Conservation (phyloP, 2,888 invertebrate genomes). For the Ellobium chinense region DNA sequence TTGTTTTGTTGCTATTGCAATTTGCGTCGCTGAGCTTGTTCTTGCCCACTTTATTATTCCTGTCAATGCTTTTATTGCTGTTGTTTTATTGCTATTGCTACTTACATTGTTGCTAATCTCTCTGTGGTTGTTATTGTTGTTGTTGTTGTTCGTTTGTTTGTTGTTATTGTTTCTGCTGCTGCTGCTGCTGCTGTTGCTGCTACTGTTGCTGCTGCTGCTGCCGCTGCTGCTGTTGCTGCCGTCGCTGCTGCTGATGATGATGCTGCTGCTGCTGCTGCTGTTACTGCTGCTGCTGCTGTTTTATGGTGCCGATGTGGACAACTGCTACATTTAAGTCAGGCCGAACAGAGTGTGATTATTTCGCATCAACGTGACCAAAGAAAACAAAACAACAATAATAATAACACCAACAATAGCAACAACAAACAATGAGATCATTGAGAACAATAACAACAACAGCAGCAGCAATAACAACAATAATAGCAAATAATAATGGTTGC, state of each 20-base stretch:
- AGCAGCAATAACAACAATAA: background rate
- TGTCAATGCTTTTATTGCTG: background rate
- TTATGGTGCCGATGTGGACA: too few species aligned
- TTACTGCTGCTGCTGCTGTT: too few species aligned
- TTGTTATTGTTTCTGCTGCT: conserved; percentile 24
- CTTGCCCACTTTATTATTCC: too few species aligned
- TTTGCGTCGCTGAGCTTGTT: too few species aligned
- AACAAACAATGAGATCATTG: background rate
- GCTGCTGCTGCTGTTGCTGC: background rate
- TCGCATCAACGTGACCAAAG: too few species aligned
- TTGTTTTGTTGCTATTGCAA: too few species aligned
- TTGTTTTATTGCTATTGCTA: conserved; percentile 5
- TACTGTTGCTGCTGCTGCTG: background rate
- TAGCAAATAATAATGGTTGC: background rate
- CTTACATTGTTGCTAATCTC: conserved; percentile 22
- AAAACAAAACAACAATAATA: background rate
- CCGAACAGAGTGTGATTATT: too few species aligned
- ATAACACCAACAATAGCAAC: background rate
- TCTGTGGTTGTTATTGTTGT: conserved; percentile 18
- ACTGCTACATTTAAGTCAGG: too few species aligned
- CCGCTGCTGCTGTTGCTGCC: background rate
- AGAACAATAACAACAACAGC: background rate
- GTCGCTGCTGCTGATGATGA: background rate
- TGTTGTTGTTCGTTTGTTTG: background rate
- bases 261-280: background rate